Percentiles rank a stretch among this genome's conserved stretches.
These are phyloP conservation scores for Globodera ellingtonae DNA, from an alignment of 1,140 invertebrate genomes.

Conservation along the genomic window DNA sequence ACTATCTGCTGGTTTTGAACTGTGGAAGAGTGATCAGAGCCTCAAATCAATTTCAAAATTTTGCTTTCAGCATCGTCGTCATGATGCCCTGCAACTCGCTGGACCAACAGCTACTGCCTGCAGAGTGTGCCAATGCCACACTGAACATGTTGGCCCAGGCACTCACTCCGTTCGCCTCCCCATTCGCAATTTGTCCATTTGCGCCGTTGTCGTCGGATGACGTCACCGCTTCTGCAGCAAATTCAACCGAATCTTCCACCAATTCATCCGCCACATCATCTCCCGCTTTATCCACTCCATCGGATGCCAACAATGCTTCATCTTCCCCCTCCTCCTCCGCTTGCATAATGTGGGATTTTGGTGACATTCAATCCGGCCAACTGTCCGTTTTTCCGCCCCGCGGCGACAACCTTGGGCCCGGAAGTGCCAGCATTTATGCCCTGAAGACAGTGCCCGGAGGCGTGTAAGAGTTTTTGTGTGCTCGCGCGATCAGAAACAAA, in stretches of 20 bases:
- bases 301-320: not conserved
- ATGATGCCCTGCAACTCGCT: constrained; percentile 24
- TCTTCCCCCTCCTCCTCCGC: not conserved
- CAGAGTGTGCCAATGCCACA: constrained; percentile 21
- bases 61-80: constrained; percentile 5
- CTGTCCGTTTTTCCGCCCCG: constrained; percentile 25
- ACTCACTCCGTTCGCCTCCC: constrained; percentile 22
- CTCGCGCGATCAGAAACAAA: not conserved
- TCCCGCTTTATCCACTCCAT: not conserved
- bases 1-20: too few species aligned
- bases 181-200: constrained; percentile 12
- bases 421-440: constrained; percentile 20
- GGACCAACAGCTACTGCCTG: not conserved
- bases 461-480: constrained; percentile 2
- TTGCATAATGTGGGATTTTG: not conserved
- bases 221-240: not conserved
- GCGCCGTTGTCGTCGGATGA: not conserved
- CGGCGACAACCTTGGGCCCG: constrained; percentile 22
- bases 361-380: not conserved
- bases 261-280: not conserved
- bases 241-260: not conserved
- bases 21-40: too few species aligned
- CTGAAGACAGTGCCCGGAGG: constrained; percentile 7
- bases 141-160: constrained; percentile 12
- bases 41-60: too few species aligned